Evolutionary conservation across 2,888 invertebrate species (phyloP), one percentile per base, ranked within the genome.

Genomic region (Drymonia ruficornis): DNA sequence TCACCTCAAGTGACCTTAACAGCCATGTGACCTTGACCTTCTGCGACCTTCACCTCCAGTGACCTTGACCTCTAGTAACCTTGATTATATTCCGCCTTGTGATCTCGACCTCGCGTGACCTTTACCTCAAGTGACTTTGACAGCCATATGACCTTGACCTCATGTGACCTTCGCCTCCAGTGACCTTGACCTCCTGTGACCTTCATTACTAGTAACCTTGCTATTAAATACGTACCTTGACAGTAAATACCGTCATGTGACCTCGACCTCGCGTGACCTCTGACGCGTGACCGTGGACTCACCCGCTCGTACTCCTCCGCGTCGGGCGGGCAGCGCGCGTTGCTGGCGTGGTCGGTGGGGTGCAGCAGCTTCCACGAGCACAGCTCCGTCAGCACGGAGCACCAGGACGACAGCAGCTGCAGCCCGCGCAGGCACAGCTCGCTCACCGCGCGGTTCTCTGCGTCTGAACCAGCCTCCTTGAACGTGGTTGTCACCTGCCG

Each of bases 351-450:
- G 91, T 99, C 99, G 0, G 99, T 99, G 0, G 99, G 99, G 86
- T 99, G 99, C 68, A 99, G 93, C 54, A 99, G 93, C 90, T 99
- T 99, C 99, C 99, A 99, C 0, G 99, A 98, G 87, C 98, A 99
- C 54, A 99, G 91, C 89, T 99, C 99, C 0, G 99, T 98, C 0
- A 99, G 97, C 49, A 99, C 97, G 57, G 97, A 97, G 13, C 99
- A 99, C 99, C 99, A 99, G 61, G 98, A 97, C 0, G 99, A 98
- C 5, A 99, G 93, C 52, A 99, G 93, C 80, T 99, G 99, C 0
- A 99, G 92, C 0, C 99, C 99, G 3, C 97, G 94, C 15, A 99
- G 93, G 6, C 99, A 98, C 61, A 99, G 93, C 76, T 99, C 98
- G 0, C 97, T 95, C 2, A 99, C 97, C 52, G 98, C 96, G 57